Conservation (phyloP, 2,888 invertebrate genomes). For the Pandemis heparana region DNA sequence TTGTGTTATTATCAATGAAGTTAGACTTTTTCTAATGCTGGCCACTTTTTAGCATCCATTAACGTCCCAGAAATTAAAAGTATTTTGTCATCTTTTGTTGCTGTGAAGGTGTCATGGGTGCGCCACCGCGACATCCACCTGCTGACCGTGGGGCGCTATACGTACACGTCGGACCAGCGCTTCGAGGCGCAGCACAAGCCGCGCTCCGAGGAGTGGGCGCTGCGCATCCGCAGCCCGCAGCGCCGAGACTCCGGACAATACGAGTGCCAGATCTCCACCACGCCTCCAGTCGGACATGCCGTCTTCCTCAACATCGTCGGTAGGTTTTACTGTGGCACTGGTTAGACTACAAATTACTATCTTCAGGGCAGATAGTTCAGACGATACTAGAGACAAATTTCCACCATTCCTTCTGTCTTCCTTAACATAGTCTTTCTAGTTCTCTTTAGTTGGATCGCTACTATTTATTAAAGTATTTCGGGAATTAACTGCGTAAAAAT, state of each 20-base stretch:
- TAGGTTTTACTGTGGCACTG: conserved; percentile 73
- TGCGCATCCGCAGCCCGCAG: conserved; percentile 88
- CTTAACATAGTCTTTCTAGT: too few relatives aligned
- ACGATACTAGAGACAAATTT: conserved; percentile 74
- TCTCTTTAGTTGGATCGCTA: too few relatives aligned
- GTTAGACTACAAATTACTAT: too few relatives aligned
- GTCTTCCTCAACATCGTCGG: conserved; percentile 92
- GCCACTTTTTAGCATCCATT: too few relatives aligned
- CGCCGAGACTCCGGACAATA: conserved; percentile 94
- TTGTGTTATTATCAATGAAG: too few relatives aligned
- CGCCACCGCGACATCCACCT: conserved; percentile 96
- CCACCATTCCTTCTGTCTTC: conserved; percentile 92
- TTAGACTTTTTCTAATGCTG: too few relatives aligned
- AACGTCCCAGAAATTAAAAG: background rate
- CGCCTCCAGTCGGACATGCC: conserved; percentile 92
- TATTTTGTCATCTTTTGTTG: background rate
- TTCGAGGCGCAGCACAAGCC: conserved; percentile 93
- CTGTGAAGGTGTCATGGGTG: conserved; percentile 94
- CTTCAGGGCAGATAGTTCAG: too few relatives aligned
- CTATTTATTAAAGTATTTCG: too few relatives aligned
- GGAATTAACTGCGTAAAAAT: too few relatives aligned
- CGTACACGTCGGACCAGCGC: conserved; percentile 93
- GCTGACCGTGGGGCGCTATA: conserved; percentile 95
- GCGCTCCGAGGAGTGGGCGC: conserved; percentile 94
- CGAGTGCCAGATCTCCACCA: conserved; percentile 95